phyloP scores from a whole-genome alignment of 2,888 invertebrate genomes.

The Phymatocera aterrima region DNA sequence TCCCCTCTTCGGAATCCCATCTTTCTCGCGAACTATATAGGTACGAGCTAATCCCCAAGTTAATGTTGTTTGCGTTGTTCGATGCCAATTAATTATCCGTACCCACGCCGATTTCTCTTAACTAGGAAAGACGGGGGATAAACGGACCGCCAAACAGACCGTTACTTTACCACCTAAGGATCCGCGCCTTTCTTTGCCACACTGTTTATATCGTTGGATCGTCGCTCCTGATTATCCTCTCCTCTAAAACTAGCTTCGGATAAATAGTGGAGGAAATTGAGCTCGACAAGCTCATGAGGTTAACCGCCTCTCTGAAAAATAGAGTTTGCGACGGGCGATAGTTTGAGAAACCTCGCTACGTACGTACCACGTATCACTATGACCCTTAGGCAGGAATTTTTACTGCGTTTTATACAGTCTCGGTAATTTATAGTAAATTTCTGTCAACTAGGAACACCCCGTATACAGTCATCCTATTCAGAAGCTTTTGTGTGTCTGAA shows the following conservation, averaged over 20 bases:
- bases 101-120: slow-evolving; percentile 46
- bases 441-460: slow-evolving; percentile 15
- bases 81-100: slow-evolving; percentile 60
- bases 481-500: not conserved
- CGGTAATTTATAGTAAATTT: not conserved
- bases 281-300: not conserved
- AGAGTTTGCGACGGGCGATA: not conserved
- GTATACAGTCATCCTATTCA: slow-evolving; percentile 16
- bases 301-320: not conserved
- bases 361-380: not conserved
- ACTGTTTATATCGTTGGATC: slow-evolving; percentile 33
- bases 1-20: slow-evolving; percentile 38
- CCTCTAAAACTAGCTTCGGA: not conserved
- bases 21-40: slow-evolving; percentile 39
- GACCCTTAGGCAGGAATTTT: slow-evolving; percentile 35
- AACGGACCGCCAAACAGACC: slow-evolving; percentile 36
- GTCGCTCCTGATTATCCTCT: slow-evolving; percentile 35
- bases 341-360: not conserved
- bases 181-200: slow-evolving; percentile 20
- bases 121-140: slow-evolving; percentile 39
- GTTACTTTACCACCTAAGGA: slow-evolving; percentile 41
- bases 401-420: slow-evolving; percentile 23
- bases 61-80: slow-evolving; percentile 59
- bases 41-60: slow-evolving; percentile 56
- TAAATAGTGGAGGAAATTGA: not conserved